Conservation (phyloP, 2,113 vertebrate species). For the Furnarius figulus region DNA sequence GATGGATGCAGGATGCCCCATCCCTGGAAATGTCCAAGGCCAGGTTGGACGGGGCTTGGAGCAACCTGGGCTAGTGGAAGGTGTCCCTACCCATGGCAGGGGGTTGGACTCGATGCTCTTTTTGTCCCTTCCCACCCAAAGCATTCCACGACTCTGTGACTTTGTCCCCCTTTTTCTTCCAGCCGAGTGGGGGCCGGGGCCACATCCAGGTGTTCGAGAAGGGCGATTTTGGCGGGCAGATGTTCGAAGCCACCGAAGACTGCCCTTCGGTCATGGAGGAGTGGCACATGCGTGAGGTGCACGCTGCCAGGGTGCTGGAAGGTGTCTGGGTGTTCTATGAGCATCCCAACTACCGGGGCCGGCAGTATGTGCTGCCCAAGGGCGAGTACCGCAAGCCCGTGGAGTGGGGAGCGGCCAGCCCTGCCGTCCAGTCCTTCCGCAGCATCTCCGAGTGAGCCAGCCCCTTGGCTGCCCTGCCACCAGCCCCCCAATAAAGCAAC, state of each 20-base stretch:
- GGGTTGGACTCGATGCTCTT: background rate
- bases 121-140: background rate
- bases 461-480: fast-evolving
- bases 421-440: constrained; percentile 87
- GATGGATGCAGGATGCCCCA: background rate
- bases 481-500: constrained; percentile 60
- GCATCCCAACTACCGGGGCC: constrained; percentile 88
- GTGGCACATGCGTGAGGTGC: constrained; percentile 85
- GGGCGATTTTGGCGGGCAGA: constrained; percentile 88
- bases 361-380: constrained; percentile 91
- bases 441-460: constrained; percentile 75
- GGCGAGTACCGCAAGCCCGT: constrained; percentile 89
- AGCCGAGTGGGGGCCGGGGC: constrained; percentile 82
- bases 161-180: background rate
- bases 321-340: constrained; percentile 94
- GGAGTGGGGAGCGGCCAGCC: constrained; percentile 86
- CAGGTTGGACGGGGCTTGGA: background rate
- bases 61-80: background rate
- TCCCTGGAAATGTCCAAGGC: background rate
- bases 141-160: background rate
- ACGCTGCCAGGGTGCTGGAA: constrained; percentile 88
- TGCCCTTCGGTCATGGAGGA: constrained; percentile 88
- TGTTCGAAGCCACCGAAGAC: constrained; percentile 86
- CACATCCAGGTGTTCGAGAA: constrained; percentile 93
- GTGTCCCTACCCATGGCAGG: background rate